These are phyloP conservation scores for Phrynocephalus guinanensis DNA, from an alignment of 2,797 vertebrate species.

Conservation along the genomic window DNA sequence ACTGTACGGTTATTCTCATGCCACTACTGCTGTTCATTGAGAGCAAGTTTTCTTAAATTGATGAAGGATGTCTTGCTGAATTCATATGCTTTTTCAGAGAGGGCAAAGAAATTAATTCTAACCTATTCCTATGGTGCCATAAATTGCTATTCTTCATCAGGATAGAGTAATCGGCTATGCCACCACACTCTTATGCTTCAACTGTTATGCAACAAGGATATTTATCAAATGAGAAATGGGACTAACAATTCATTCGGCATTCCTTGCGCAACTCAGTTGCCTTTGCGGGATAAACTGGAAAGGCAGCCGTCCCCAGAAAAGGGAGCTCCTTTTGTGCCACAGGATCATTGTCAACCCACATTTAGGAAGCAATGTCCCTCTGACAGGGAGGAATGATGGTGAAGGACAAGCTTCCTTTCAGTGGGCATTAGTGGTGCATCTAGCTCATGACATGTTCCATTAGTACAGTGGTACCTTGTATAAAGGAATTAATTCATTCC, in stretches of 20 bases:
- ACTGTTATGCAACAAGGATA: background rate
- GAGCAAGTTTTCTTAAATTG: constrained; percentile 12
- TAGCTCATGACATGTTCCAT: constrained; percentile 25
- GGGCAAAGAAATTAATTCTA: constrained; percentile 31
- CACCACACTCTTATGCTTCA: constrained; percentile 21
- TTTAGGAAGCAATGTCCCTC: constrained; percentile 7
- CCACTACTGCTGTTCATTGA: constrained; percentile 6
- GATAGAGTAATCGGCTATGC: constrained; percentile 34
- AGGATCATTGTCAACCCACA: background rate
- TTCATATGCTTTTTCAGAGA: constrained; percentile 5
- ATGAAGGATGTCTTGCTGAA: background rate
- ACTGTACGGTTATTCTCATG: background rate
- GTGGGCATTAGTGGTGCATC: constrained; percentile 1
- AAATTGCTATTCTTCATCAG: background rate
- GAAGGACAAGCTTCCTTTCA: background rate
- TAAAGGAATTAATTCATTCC: too few relatives aligned
- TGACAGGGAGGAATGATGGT: constrained; percentile 1
- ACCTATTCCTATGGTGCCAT: constrained; percentile 10
- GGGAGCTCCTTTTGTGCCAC: background rate
- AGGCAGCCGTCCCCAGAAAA: background rate
- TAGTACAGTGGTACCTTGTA: too few relatives aligned
- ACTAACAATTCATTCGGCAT: background rate
- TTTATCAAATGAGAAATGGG: constrained; percentile 31
- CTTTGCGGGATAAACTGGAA: constrained; percentile 8
- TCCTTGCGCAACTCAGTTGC: background rate